A percentile compares a stretch with the other conserved stretches of the same genome.
Evolutionary conservation across 53 echinoderm and acorn worm species (phyloP).

Genomic region (Pentamera pediparva): DNA sequence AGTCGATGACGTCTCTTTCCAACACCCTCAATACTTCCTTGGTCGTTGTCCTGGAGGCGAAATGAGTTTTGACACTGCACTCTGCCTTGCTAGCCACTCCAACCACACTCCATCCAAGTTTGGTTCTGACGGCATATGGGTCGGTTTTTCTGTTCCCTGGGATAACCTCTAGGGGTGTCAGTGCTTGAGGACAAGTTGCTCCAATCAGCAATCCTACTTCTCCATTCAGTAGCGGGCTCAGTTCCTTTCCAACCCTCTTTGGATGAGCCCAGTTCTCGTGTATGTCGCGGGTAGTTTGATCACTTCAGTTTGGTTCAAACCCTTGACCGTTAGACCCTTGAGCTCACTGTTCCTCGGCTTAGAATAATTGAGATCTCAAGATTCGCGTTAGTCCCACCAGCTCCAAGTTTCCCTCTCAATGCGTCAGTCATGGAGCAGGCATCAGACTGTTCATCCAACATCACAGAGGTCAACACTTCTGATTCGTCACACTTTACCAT

Average conservation of each 20-base stretch:
- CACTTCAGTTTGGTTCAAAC: not conserved
- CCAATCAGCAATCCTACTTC: conserved; percentile 52
- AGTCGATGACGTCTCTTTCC: conserved; percentile 43
- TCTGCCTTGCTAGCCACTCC: not conserved
- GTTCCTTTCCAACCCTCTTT: not conserved
- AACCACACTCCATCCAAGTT: conserved; percentile 52
- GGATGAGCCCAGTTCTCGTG: conserved; percentile 47
- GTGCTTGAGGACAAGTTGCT: conserved; percentile 28
- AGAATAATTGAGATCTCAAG: conserved; percentile 23
- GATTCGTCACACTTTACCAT: not conserved
- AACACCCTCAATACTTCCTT: conserved; percentile 27
- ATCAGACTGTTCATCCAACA: conserved; percentile 33
- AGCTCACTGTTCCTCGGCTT: not conserved
- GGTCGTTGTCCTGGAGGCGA: not conserved
- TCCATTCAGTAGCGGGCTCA: conserved; percentile 34
- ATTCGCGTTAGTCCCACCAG: not conserved
- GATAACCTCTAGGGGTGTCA: conserved; percentile 34
- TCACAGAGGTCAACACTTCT: conserved; percentile 6
- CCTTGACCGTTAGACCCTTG: not conserved
- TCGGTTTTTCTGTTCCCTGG: conserved; percentile 31
- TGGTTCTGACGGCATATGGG: conserved; percentile 49
- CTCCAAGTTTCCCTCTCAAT: conserved; percentile 3
- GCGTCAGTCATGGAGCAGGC: not conserved
- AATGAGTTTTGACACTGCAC: not conserved
- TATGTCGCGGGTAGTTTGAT: conserved; percentile 19